A percentile compares a stretch with the other conserved stretches of the same genome.
Evolutionary conservation across 2,888 invertebrate genomes (phyloP).

Genomic region (Dryadula phaetusa): DNA sequence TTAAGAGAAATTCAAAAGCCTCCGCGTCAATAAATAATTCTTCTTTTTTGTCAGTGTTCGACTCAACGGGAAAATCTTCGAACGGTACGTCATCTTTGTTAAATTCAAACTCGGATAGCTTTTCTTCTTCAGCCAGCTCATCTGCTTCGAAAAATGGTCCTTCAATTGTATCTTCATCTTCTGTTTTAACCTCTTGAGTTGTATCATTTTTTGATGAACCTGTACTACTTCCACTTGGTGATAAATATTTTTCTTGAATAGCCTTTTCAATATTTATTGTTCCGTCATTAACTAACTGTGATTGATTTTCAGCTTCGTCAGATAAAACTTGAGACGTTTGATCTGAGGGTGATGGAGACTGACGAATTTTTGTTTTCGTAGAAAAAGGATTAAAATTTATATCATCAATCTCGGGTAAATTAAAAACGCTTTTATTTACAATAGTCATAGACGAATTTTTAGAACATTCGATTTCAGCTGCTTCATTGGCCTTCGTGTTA

Average conservation of each 20-base stretch:
- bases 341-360: constrained; percentile 32
- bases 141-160: constrained; percentile 73
- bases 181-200: constrained; percentile 67
- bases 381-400: constrained; percentile 68
- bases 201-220: constrained; percentile 60
- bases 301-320: not conserved
- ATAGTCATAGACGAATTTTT: not conserved
- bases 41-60: constrained; percentile 52
- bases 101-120: constrained; percentile 54
- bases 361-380: constrained; percentile 62
- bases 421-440: constrained; percentile 65
- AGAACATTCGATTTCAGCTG: not conserved
- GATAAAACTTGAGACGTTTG: not conserved
- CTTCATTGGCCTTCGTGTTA: not conserved
- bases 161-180: constrained; percentile 77
- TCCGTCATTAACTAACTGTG: constrained; percentile 8
- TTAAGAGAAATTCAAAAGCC: constrained; percentile 74
- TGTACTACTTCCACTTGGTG: constrained; percentile 52
- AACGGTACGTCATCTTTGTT: constrained; percentile 65
- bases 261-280: constrained; percentile 38
- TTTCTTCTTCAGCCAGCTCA: constrained; percentile 56
- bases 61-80: constrained; percentile 57
- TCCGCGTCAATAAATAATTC: constrained; percentile 79
- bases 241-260: constrained; percentile 51
- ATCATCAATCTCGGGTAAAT: constrained; percentile 73